Conservation (phyloP, 2,888 invertebrate genomes). For the Eilema caniola region DNA sequence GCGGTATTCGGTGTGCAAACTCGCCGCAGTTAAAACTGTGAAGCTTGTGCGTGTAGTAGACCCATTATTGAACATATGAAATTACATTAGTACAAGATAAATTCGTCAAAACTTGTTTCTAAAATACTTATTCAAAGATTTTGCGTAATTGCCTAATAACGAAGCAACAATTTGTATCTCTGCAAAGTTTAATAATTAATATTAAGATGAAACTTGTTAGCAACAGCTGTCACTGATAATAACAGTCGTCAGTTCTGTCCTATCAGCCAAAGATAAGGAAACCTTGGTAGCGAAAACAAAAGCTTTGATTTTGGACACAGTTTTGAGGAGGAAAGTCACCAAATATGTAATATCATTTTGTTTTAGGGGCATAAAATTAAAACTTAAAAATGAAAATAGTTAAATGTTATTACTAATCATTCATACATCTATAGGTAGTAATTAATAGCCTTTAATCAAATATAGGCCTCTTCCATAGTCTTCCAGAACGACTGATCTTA, state of each 20-base stretch:
- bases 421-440: too few relatives aligned
- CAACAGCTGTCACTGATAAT: constrained; percentile 23
- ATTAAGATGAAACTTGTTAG: constrained; percentile 29
- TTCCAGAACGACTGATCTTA: too few relatives aligned
- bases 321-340: neutral
- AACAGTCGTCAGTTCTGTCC: neutral
- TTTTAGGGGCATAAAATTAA: too few relatives aligned
- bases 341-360: too few relatives aligned
- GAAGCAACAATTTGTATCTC: constrained; percentile 24
- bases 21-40: too few relatives aligned
- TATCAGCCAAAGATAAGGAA: constrained; percentile 6
- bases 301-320: neutral
- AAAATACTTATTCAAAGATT: neutral
- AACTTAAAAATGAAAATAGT: too few relatives aligned
- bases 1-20: too few relatives aligned
- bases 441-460: too few relatives aligned
- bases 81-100: neutral
- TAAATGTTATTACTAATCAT: too few relatives aligned
- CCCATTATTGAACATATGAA: neutral
- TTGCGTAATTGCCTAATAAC: constrained; percentile 5
- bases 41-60: too few relatives aligned
- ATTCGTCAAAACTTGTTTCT: neutral
- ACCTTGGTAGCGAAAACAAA: neutral
- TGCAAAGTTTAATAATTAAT: constrained; percentile 35
- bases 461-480: too few relatives aligned